Conservation (phyloP, 2,113 vertebrate species). For the Alces alces region DNA sequence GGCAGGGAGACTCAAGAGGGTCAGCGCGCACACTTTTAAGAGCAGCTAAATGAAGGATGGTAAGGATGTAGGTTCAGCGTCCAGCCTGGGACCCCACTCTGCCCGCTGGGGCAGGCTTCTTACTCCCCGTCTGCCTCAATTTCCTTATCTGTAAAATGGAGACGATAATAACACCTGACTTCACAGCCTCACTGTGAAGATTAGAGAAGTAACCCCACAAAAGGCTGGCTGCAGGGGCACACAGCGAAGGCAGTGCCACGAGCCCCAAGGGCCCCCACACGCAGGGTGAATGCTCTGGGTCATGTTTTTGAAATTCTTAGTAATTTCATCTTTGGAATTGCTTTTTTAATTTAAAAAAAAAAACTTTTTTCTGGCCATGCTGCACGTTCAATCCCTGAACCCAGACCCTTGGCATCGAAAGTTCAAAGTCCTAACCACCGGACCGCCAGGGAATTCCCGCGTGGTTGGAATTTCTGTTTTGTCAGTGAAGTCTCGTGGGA, state of each 20-base stretch:
- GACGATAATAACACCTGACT: accelerated
- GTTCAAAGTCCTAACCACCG: background rate
- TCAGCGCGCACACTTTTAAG: background rate
- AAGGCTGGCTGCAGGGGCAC: background rate
- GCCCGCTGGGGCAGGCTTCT: background rate
- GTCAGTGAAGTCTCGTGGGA: background rate
- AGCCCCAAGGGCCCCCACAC: background rate
- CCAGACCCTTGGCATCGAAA: background rate
- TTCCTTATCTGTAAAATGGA: background rate
- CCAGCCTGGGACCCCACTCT: background rate
- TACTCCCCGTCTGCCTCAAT: background rate
- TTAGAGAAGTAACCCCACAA: background rate
- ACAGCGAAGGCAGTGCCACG: too few species aligned
- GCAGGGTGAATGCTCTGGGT: background rate
- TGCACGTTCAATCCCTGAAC: background rate
- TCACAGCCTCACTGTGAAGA: background rate
- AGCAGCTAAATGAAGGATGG: background rate
- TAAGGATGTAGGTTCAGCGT: background rate
- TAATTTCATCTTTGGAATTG: background rate
- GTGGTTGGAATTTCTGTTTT: background rate
- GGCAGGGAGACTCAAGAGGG: background rate
- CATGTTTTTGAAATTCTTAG: background rate
- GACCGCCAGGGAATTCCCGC: accelerated
- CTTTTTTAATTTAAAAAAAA: background rate
- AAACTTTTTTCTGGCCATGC: background rate